Evolutionary conservation across 64 coral and sea anemone genomes (phyloP), one percentile per base, ranked within the genome.

Genomic region (Montipora efflorescens): DNA sequence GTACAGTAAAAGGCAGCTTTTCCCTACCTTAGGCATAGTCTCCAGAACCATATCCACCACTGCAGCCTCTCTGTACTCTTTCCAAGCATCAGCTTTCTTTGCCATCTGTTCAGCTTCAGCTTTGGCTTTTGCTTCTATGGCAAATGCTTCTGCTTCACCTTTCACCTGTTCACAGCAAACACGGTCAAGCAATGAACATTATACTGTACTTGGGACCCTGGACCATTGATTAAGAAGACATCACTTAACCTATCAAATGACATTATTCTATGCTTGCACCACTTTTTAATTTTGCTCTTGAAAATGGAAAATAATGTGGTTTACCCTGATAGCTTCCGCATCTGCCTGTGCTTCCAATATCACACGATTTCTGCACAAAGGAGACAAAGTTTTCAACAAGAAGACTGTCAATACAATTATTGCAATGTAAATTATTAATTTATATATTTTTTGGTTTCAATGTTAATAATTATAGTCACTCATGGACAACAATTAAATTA

Each of bases 91-190:
- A 72, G 98, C 98, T 69, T 99, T 99, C 92, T 99, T 99, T 52
- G 98, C 98, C 98, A 99, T 99, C 92, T 99, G 98, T 72, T 99
- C 98, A 59, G 98, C 98, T 73, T 99, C 98, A 59, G 98, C 98
- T 66, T 94, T 96, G 22, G 98, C 98, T 84, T 99, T 99, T 19
- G 98, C 95, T 68, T 99, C 98, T 69, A 99, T 99, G 10, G 98
- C 98, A 87, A 82, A 99, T 1, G 98, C 98, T 82, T 99, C 89
- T 21, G 98, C 98, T 81, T 99, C 98, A 19, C 98, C 98, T 69
- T 96, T 99, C 14, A 99, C 92, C 98, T 99, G 72, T 70, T 80
- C 47, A 95, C 45, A 72, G 20, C 28, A 25, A 79, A 5, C 3
- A 19, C 6, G 3, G 22, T 76, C 53, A 11, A 57, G 6, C 53